A percentile compares a stretch with the other conserved stretches of the same genome.
phyloP scores from a whole-genome alignment of 2,888 invertebrate species.

The Julus scandinavius region DNA sequence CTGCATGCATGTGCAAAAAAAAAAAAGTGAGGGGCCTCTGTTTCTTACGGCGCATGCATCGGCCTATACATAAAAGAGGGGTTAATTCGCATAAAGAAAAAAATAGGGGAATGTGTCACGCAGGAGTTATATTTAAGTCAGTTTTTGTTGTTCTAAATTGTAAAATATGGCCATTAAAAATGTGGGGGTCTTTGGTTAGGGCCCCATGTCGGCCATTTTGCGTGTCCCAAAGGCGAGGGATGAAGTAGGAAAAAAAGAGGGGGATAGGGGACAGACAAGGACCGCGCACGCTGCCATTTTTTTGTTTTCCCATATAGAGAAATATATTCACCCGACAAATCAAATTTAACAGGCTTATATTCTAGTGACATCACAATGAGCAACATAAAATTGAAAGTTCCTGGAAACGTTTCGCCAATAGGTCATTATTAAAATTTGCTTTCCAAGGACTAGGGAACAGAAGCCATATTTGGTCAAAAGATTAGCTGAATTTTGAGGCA shows the following conservation, averaged over 20 bases:
- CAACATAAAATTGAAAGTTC: neutral
- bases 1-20: constrained; percentile 20
- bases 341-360: neutral
- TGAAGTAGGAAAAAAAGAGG: neutral
- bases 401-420: neutral
- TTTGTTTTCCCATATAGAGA: constrained; percentile 11
- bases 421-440: neutral
- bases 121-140: constrained; percentile 30
- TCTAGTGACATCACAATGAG: neutral
- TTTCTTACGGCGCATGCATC: constrained; percentile 1
- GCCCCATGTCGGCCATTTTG: constrained; percentile 8
- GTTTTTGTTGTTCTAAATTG: constrained; percentile 39
- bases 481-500: too few species aligned
- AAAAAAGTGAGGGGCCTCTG: constrained; percentile 33
- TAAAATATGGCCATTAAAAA: constrained; percentile 39
- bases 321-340: neutral
- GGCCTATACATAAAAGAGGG: constrained; percentile 35
- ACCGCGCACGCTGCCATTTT: constrained; percentile 4
- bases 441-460: neutral
- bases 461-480: too few species aligned
- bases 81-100: constrained; percentile 38
- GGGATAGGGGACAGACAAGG: constrained; percentile 3
- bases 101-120: constrained; percentile 26
- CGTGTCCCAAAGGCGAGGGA: constrained; percentile 23
- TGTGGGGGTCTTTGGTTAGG: constrained; percentile 8